phyloP scores from a whole-genome alignment of 37 sponge, comb jelly and placozoan species.

The Diacarnus erythraeanus region DNA sequence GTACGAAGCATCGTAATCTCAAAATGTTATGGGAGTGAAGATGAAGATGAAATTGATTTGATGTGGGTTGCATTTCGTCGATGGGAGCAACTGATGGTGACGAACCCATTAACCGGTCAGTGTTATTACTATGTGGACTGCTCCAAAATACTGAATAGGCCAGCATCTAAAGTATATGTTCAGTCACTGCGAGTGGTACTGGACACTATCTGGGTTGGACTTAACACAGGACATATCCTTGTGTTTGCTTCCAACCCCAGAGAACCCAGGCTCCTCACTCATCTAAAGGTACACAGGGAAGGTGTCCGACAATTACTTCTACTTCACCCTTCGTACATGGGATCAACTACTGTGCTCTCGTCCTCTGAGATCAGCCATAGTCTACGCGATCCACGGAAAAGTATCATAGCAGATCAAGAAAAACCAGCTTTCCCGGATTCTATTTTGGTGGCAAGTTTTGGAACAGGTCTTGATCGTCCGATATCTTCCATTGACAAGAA shows the following conservation, averaged over 20 bases:
- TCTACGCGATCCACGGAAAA: neutral
- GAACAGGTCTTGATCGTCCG: conserved; percentile 27
- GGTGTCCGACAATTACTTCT: conserved; percentile 48
- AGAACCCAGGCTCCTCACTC: conserved; percentile 33
- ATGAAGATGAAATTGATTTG: conserved; percentile 2
- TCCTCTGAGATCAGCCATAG: neutral
- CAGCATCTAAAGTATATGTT: conserved; percentile 36
- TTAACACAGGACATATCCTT: conserved; percentile 63
- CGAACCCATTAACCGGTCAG: conserved; percentile 25
- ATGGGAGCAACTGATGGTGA: conserved; percentile 20
- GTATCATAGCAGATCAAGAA: neutral
- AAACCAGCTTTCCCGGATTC: conserved; percentile 5
- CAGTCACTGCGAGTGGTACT: conserved; percentile 31
- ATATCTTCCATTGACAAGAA: neutral
- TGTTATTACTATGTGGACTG: conserved; percentile 35
- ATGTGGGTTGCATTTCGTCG: conserved; percentile 60
- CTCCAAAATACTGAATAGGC: conserved; percentile 3
- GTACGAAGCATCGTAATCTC: conserved; percentile 28
- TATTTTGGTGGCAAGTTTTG: conserved; percentile 39
- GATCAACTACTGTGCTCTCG: conserved; percentile 15
- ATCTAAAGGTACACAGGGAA: conserved; percentile 40
- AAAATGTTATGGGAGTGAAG: neutral
- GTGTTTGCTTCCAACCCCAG: conserved; percentile 26
- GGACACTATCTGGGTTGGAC: conserved; percentile 65
- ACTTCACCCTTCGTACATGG: conserved; percentile 49